phyloP scores from a whole-genome alignment of 2,797 vertebrate species.

The Artibeus lituratus region DNA sequence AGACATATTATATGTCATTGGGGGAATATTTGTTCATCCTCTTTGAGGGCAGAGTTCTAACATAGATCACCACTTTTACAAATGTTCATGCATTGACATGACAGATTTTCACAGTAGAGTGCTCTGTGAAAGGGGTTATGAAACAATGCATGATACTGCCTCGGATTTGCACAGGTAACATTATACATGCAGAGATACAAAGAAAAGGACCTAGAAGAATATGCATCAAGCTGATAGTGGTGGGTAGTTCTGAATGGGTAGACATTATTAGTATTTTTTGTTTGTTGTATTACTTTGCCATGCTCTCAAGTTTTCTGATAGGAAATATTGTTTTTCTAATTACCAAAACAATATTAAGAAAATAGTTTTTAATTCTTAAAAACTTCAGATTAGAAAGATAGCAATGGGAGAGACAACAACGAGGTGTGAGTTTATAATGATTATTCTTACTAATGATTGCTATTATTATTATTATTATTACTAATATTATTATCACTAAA shows the following conservation, averaged over 20 bases:
- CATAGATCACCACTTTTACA: neutral
- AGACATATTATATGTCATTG: neutral
- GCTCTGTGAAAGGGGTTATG: neutral
- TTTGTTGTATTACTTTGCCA: neutral
- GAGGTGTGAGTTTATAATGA: neutral
- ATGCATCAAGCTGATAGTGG: neutral
- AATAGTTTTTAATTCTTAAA: slow-evolving; percentile 11
- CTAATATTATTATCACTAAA: neutral
- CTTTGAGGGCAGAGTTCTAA: neutral
- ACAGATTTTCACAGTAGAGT: neutral
- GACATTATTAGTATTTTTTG: neutral
- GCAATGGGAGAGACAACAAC: neutral
- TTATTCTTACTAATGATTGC: neutral
- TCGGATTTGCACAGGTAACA: neutral
- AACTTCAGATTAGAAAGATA: neutral
- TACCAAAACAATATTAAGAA: neutral
- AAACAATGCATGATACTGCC: neutral
- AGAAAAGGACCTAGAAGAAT: neutral
- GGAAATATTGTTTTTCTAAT: neutral
- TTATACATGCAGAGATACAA: neutral
- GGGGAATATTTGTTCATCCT: neutral
- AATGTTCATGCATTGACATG: neutral
- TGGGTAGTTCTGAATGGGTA: neutral
- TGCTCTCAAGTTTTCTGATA: neutral
- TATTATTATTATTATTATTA: too few relatives aligned